Conservation (phyloP, 1,140 invertebrate genomes). For the Lysiphlebus fabarum region DNA sequence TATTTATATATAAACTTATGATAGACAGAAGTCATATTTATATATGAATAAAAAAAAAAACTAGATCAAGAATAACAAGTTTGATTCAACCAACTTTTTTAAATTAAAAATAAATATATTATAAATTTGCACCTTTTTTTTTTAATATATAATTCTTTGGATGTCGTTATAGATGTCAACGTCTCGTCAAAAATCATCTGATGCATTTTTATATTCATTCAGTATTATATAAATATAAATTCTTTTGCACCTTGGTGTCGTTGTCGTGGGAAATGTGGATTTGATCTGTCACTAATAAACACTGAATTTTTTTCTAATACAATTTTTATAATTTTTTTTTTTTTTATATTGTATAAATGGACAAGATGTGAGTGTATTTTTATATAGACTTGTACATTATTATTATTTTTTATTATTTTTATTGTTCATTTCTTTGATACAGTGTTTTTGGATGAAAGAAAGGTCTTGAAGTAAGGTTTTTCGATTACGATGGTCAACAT, state of each 20-base stretch:
- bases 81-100: slow-evolving; percentile 7
- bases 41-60: neutral
- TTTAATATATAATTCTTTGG: neutral
- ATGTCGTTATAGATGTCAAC: slow-evolving; percentile 4
- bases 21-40: neutral
- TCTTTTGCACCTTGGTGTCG: neutral
- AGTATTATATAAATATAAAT: too few species aligned
- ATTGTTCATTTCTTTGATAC: neutral
- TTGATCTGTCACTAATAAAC: slow-evolving; percentile 1
- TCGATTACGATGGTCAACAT: slow-evolving; percentile 25
- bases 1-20: neutral
- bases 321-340: slow-evolving; percentile 3
- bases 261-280: slow-evolving; percentile 22
- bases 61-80: neutral
- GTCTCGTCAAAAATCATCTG: slow-evolving; percentile 4
- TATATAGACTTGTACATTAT: neutral
- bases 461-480: slow-evolving; percentile 10
- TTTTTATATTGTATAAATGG: slow-evolving; percentile 6
- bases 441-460: slow-evolving; percentile 5
- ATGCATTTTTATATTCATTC: too few species aligned
- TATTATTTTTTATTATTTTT: neutral
- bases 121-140: slow-evolving; percentile 1
- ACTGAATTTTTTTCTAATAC: slow-evolving; percentile 12
- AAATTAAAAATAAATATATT: neutral
- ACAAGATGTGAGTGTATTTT: neutral